Conservation (phyloP, 1,140 invertebrate species). For the Reticulitermes speratus region DNA sequence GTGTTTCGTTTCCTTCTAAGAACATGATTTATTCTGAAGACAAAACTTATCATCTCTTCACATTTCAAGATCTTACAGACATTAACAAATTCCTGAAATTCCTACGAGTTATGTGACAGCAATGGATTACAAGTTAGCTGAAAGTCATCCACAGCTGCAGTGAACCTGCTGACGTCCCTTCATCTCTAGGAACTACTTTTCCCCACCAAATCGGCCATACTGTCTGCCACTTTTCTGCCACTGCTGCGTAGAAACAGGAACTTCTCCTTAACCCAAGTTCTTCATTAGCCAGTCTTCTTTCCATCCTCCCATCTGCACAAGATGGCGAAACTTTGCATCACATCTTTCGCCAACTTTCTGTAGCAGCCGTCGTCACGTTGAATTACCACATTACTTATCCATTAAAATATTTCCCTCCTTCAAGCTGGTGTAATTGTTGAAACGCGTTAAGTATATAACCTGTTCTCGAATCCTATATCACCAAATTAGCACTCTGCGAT, state of each 20-base stretch:
- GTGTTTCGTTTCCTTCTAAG: no score
- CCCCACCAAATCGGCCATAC: neutral
- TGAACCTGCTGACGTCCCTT: no score
- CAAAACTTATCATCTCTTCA: no score
- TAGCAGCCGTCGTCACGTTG: neutral
- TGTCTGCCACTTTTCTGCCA: conserved; percentile 15
- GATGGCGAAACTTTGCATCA: neutral
- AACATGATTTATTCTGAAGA: no score
- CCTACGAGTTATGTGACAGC: no score
- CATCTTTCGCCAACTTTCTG: conserved; percentile 3
- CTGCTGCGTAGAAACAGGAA: conserved; percentile 33
- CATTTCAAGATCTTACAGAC: no score
- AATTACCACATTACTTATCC: conserved; percentile 8
- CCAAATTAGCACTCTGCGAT: neutral
- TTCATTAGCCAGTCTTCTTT: conserved; percentile 23
- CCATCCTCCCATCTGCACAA: neutral
- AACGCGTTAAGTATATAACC: neutral
- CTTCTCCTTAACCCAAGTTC: conserved; percentile 29
- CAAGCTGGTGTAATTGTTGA: neutral
- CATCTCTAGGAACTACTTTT: neutral
- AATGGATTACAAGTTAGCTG: no score
- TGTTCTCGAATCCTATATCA: neutral
- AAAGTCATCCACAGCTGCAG: no score
- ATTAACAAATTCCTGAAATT: no score
- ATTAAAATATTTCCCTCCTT: conserved; percentile 10